Conservation (phyloP, 1,140 invertebrate species). For the Propsilocerus akamusi region DNA sequence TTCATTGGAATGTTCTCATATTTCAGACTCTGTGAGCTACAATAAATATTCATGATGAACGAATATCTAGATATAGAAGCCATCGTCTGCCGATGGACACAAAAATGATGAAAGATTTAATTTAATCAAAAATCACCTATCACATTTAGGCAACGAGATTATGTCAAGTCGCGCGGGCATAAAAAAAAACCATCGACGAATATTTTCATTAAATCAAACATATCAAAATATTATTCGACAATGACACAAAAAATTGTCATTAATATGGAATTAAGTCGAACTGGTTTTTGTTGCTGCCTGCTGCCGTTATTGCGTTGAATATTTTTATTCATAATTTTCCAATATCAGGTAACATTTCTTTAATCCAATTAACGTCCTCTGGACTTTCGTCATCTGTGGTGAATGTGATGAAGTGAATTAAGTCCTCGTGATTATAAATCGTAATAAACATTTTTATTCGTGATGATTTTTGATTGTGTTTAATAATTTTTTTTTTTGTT, state of each 20-base stretch:
- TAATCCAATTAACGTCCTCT: constrained; percentile 1
- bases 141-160: background rate
- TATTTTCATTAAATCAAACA: background rate
- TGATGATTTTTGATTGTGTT: too few relatives aligned
- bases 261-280: background rate
- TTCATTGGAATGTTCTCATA: too few relatives aligned
- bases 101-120: constrained; percentile 1
- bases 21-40: too few relatives aligned
- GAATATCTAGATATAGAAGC: too few relatives aligned
- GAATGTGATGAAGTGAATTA: background rate
- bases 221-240: constrained; percentile 2
- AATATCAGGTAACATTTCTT: background rate
- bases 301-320: too few relatives aligned
- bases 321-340: background rate
- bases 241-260: constrained; percentile 4
- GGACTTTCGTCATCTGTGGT: background rate
- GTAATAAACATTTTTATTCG: too few relatives aligned
- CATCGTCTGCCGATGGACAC: too few relatives aligned
- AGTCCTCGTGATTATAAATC: background rate
- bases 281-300: background rate
- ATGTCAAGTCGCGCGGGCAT: background rate
- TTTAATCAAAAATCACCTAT: constrained; percentile 1
- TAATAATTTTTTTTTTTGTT: too few relatives aligned
- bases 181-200: background rate
- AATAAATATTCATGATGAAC: too few relatives aligned